phyloP scores from a whole-genome alignment of 2,888 invertebrate species.

The Venusia cambrica region DNA sequence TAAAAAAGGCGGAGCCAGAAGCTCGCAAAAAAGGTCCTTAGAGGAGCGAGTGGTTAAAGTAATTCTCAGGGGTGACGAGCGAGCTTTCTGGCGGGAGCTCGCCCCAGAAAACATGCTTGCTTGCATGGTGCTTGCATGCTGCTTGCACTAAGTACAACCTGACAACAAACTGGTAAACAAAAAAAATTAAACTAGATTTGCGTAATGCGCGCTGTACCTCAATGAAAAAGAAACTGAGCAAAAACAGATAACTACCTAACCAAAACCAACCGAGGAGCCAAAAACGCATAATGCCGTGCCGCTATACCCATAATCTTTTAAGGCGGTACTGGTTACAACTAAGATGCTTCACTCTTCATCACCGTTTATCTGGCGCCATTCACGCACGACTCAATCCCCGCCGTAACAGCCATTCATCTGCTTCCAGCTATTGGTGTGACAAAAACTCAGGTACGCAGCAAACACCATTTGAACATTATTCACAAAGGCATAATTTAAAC shows the following conservation, averaged over 20 bases:
- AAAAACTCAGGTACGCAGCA: constrained; percentile 48
- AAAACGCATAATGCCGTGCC: constrained; percentile 21
- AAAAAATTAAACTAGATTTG: no score
- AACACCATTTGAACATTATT: constrained; percentile 39
- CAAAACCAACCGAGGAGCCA: constrained; percentile 9
- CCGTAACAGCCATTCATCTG: constrained; percentile 39
- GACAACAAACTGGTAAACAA: no score
- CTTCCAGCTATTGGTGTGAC: constrained; percentile 44
- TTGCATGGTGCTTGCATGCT: no score
- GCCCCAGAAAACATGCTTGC: no score
- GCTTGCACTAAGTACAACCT: no score
- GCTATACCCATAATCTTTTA: constrained; percentile 27
- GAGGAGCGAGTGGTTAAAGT: no score
- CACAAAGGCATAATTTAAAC: constrained; percentile 33
- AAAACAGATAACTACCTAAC: constrained; percentile 8
- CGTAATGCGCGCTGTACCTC: not conserved
- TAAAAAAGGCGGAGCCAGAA: no score
- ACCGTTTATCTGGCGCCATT: constrained; percentile 37
- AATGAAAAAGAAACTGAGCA: constrained; percentile 4
- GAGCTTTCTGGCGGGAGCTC: no score
- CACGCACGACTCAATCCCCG: constrained; percentile 27
- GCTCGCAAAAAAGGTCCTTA: no score
- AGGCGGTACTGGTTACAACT: constrained; percentile 38
- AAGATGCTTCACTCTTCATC: constrained; percentile 30
- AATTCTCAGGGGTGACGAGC: no score